Evolutionary conservation across 2,888 invertebrate genomes (phyloP), one percentile per base, ranked within the genome.

Genomic region (Leptopilina drosophilae): DNA sequence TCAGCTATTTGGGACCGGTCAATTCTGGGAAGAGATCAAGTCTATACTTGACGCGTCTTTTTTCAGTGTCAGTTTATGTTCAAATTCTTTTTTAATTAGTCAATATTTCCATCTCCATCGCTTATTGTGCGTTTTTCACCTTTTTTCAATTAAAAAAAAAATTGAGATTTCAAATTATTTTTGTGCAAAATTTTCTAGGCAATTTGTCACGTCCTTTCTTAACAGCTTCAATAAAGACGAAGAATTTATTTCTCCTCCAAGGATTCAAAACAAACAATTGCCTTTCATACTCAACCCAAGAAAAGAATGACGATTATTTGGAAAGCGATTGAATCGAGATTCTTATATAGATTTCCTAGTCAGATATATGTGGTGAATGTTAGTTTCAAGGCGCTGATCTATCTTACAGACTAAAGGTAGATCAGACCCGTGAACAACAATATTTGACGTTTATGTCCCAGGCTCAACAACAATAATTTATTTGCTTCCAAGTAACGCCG

Each of bases 1-100:
- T 88, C 87, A 90, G 88, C 89, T 89, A 86, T 87, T 87, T 84
- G 87, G 80, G 78, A 65, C 83, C 81, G 83, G 80, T 65, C 81
- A 82, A 82, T 91, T 91, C 90, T 88, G 73, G 85, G 89, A 90
- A 90, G 82, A 84, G 84, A 87, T 85, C 86, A 85, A 86, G 84
- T 83, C 86, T 87, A 89, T 87, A 87, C 85, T 88, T 85, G 88
- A 87, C 84, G 87, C 84, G 82, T 81, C 80, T 77, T 69, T 33
- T 56, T 14, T 73, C 73, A 73, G 33, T 56, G 56, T 56, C 73
- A 56, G 26, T 73, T 14, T 73, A 26, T 56, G 56, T 73, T n/a
- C 9, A 3, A 11, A 56, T 56, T 73, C 56, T n/a, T 73, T 26
- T 53, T 56, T 33, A 73, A 73, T 73, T 33, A 26, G 56, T 1